A percentile compares a stretch with the other conserved stretches of the same genome.
Conservation (phyloP, 2,113 vertebrate genomes). For the Dryoscopus gambensis region DNA sequence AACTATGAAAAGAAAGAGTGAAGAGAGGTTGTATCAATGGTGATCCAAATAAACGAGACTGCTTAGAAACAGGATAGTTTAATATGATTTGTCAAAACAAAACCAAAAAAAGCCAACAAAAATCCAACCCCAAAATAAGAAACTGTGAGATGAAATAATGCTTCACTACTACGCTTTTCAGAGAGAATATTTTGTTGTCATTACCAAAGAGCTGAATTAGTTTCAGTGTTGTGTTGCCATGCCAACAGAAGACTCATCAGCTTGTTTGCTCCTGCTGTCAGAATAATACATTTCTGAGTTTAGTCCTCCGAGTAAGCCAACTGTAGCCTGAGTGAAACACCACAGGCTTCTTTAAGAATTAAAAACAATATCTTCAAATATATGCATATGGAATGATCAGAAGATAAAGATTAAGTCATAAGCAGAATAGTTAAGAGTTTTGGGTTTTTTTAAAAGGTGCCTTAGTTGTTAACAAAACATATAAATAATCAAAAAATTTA, state of each 20-base stretch:
- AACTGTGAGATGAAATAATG: background rate
- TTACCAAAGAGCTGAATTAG: slow-evolving; percentile 31
- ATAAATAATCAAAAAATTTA: background rate
- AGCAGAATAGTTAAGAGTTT: background rate
- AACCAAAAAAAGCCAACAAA: background rate
- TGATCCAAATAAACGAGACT: background rate
- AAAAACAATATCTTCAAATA: background rate
- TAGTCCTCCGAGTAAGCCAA: background rate
- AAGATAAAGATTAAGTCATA: background rate
- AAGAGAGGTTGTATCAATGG: background rate
- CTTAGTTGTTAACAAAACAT: background rate
- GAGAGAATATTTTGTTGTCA: slow-evolving; percentile 10
- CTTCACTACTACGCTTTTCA: background rate
- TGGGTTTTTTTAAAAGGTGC: background rate
- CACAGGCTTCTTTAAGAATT: background rate
- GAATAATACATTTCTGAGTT: slow-evolving; percentile 37
- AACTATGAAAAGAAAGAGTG: background rate
- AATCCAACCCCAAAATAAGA: background rate
- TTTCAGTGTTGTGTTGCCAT: slow-evolving; percentile 32
- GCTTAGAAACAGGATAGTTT: background rate
- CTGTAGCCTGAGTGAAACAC: background rate
- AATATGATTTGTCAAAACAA: background rate
- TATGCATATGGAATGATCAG: background rate
- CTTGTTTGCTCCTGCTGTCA: slow-evolving; percentile 41
- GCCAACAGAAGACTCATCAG: background rate